Base-by-base conservation (phyloP, 2,888 invertebrate genomes). In the Odiellus spinosus region DNA sequence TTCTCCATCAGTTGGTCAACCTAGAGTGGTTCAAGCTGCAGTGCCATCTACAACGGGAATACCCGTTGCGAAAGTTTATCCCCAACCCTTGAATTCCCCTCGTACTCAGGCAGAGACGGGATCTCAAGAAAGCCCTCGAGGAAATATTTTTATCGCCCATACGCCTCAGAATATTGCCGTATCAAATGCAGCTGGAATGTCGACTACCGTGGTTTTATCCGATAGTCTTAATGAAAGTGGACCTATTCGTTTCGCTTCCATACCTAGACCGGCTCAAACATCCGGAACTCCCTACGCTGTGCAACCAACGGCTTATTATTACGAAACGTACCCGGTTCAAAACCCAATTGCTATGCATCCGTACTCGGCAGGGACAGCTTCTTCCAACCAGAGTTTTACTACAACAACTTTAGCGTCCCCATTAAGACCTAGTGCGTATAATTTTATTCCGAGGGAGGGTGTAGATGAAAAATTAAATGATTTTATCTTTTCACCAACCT, bases 31-130 rank as follows among this genome's bases (percentile, higher is more conserved):
- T 26, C 26, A 26, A 8, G 26, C 26, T 4, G 26, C 26, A 8
- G 26, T 8, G 26, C 26, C 26, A 26, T 6, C 4, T 8, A 8
- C 26, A 8, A 26, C 26, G 26, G 26, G 26, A 26, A 26, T 26
- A 4, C 26, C 26, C 5, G 26, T 36, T 49, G 52, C 52, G 35
- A 52, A 52, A 47, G 52, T 52, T n/a, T 52, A 52, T 40, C 52
- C 52, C 33, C 52, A 52, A 21, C 46, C 49, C 41, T 20, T 41
- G 18, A 20, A 3, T 20, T 38, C 47, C 10, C 20, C 48, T 14
- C 41, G 45, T 18, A 36, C 44, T 34, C 35, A 36, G 4, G 40
- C 32, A 40, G 51, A 51, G 19, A 21, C 48, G 6, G 39, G 46
- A n/a, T 40, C 40, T n/a, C 46, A 48, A n/a, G 48, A 51, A 40